Base-by-base conservation (phyloP, 2,113 vertebrate genomes). In the Piaya cayana region DNA sequence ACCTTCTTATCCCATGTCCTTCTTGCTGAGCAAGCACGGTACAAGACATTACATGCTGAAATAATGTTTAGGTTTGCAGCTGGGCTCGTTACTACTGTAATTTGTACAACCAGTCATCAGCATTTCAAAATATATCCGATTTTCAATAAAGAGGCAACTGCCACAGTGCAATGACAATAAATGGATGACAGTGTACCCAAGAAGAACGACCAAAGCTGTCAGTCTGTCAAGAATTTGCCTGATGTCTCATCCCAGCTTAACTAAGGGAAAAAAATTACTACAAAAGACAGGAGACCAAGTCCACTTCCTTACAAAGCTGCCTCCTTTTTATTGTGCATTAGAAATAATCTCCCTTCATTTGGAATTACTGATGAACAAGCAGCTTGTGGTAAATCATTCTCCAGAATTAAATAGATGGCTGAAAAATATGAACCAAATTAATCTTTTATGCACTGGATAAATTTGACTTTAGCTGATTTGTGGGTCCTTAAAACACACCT, bases 21-120 rank as follows among this genome's bases (percentile, higher is more conserved):
- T 91, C 74, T 77, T 80, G 75, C 70, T 87, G 63, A 1, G 3
- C 23, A 85, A 90, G 63, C 75, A 78, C 3, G 22, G 50, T 37
- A 76, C 56, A 86, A 93, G 94, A 75, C 42, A 91, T n/a, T 62
- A 77, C 65, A 85, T 25, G 50, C 47, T 74, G 58, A 89, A 95
- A 76, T 91, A 89, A 82, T 89, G 87, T 50, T 95, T 62, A 89
- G 32, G 52, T 79, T 85, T 92, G 84, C 91, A 80, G 88, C 79
- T 86, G 63, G 63, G 53, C 71, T 96, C 0, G 0, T 77, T 90
- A 82, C 32, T 64, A 59, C 22, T 62, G 21, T 43, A 82, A 86
- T 86, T 95, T 45, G 60, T 87, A 72, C 16, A 91, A 85, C 47
- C 50, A 88, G 71, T 42, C 84, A 91, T 80, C 59, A 88, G 52